Base-by-base conservation (phyloP, 2,888 invertebrate genomes). In the Protodeltote pygarga region DNA sequence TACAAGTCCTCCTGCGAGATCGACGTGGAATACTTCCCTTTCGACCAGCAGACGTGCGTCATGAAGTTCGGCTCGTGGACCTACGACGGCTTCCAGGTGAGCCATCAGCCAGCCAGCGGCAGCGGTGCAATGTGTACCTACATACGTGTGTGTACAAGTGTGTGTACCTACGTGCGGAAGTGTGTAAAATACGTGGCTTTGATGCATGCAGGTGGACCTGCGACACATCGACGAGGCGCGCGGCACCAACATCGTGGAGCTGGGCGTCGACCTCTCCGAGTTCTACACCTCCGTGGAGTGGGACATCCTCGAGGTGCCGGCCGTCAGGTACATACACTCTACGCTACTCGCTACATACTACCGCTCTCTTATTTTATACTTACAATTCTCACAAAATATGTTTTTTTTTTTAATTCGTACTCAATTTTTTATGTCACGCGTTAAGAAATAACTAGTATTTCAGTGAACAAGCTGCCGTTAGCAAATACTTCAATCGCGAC, bases 261-360 rank as follows among this genome's bases (percentile, higher is more conserved):
- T 97, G 59, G 99, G 99, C 53, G 98, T 99, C 61, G 99, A 99
- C 90, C 94, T 99, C 67, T 96, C 97, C 64, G 98, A 98, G 92
- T 99, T 99, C 93, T 99, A 99, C 93, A 97, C 97, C 89, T 98
- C 98, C 65, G 99, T 99, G 53, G 99, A 99, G 92, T 99, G 99
- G 99, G 99, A 99, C 92, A 98, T 99, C 78, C 93, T 99, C 60
- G 97, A 97, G 93, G 99, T 98, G 81, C 97, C 97, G 70, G 97
- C 97, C 65, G 96, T 97, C 68, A 95, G 97, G 96, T 96, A 31
- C 15, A 5, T 5, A 1, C 6, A 6, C 9, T 32, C 34, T 24
- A 6, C 2, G 23, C 0, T n/a, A n/a, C n/a, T n/a, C n/a, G n/a
- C n/a, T n/a, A n/a, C n/a, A n/a, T n/a, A n/a, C n/a, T n/a, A n/a